A percentile compares a stretch with the other conserved stretches of the same genome.
Evolutionary conservation across 35 echinoderm and acorn worm species (phyloP).

Genomic region (Patiria miniata): DNA sequence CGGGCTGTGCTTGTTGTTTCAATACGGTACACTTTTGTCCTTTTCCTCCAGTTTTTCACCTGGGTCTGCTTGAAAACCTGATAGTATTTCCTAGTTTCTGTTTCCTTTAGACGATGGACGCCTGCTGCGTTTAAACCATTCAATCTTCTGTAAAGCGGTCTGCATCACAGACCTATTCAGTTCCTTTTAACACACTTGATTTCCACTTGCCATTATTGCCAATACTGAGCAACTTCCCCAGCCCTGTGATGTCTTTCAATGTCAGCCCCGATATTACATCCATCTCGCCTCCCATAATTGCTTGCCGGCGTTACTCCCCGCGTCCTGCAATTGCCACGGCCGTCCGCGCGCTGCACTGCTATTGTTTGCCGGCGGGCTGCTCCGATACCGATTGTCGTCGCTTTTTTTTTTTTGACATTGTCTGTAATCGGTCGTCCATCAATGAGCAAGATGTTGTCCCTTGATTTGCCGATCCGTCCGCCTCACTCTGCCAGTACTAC

Average conservation of each 20-base stretch:
- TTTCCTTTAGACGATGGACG: no score
- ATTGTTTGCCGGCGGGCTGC: not conserved
- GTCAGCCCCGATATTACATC: no score
- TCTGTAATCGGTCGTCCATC: not conserved
- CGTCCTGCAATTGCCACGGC: not conserved
- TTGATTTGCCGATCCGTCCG: not conserved
- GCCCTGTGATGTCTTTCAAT: no score
- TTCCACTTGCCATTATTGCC: not conserved
- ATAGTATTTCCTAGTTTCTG: no score
- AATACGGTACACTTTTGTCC: no score
- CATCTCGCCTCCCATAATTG: not conserved
- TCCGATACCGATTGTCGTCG: not conserved
- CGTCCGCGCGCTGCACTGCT: not conserved
- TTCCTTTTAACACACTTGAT: constrained; percentile 1
- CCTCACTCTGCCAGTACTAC: no score
- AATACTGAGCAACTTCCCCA: no score
- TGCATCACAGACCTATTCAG: not conserved
- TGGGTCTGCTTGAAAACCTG: no score
- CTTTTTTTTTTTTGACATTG: not conserved
- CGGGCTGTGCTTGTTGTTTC: no score
- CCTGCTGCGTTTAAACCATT: no score
- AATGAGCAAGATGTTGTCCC: not conserved
- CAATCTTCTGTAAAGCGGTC: no score
- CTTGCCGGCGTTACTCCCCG: not conserved
- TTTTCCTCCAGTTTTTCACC: no score